A percentile compares a stretch with the other conserved stretches of the same genome.
phyloP scores from a whole-genome alignment of 1,140 invertebrate species.

The Macrobrachium nipponense region DNA sequence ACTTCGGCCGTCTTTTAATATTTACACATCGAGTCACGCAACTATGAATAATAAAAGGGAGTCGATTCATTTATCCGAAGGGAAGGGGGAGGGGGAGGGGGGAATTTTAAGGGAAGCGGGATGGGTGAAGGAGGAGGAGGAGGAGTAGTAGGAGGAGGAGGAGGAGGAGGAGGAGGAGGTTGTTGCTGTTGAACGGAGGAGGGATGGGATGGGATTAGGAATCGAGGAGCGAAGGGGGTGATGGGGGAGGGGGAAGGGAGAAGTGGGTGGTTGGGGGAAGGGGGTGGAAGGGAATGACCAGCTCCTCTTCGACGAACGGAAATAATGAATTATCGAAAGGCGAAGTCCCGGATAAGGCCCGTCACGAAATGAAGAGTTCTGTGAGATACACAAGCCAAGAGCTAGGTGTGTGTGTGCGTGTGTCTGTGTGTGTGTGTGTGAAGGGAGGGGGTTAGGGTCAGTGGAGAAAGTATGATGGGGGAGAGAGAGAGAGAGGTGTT shows the following conservation, averaged over 20 bases:
- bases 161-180: not conserved
- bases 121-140: not conserved
- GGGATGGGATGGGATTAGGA: not conserved
- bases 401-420: no score
- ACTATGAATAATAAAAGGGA: conserved; percentile 11
- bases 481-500: no score
- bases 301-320: not conserved
- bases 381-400: not conserved
- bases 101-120: not conserved
- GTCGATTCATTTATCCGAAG: conserved; percentile 8
- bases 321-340: conserved; percentile 9
- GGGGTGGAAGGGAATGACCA: not conserved
- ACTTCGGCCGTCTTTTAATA: not conserved
- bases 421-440: no score
- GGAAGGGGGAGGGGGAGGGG: not conserved
- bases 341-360: not conserved
- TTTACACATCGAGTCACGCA: conserved; percentile 4
- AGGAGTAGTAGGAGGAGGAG: not conserved
- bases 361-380: conserved; percentile 9
- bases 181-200: not conserved
- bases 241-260: not conserved
- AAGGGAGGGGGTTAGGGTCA: no score
- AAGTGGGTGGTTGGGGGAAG: not conserved
- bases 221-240: no score
- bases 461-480: no score